Evolutionary conservation across 1,140 invertebrate species (phyloP), one percentile per base, ranked within the genome.

Genomic region (Bradysia coprophila): DNA sequence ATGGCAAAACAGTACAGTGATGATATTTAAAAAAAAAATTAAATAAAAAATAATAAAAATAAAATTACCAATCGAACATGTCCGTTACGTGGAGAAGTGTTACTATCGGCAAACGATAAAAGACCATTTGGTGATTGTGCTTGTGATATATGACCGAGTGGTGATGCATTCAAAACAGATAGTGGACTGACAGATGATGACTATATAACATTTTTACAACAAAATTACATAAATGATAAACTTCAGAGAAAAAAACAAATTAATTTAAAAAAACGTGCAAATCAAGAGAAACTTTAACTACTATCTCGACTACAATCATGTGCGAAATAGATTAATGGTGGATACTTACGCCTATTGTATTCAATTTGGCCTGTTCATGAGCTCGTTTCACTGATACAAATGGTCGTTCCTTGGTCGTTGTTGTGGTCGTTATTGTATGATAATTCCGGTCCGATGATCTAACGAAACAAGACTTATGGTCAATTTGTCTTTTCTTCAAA

Each of bases 1-100:
- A n/a, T n/a, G n/a, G n/a, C n/a, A n/a, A n/a, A n/a, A n/a, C n/a
- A n/a, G n/a, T n/a, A n/a, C n/a, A n/a, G n/a, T n/a, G n/a, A n/a
- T n/a, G n/a, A n/a, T n/a, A n/a, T n/a, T n/a, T n/a, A n/a, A n/a
- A n/a, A n/a, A n/a, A n/a, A n/a, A n/a, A n/a, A n/a, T n/a, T n/a
- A n/a, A n/a, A n/a, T n/a, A n/a, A n/a, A n/a, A n/a, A n/a, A n/a
- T n/a, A n/a, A n/a, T n/a, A n/a, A n/a, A n/a, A n/a, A n/a, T n/a
- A n/a, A n/a, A n/a, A n/a, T n/a, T 44, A 44, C 43, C 43, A 44
- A 44, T 44, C 38, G 24, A n/a, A 21, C 32, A 40, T 40, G 43
- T 40, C 43, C 43, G 39, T 44, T 40, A 24, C 31, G 20, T 9
- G 20, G 38, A 18, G n/a, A 38, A 38, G 18, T 38, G 15, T 21